Base-by-base conservation (phyloP, 2,888 invertebrate genomes). In the Ophion ventricosus region DNA sequence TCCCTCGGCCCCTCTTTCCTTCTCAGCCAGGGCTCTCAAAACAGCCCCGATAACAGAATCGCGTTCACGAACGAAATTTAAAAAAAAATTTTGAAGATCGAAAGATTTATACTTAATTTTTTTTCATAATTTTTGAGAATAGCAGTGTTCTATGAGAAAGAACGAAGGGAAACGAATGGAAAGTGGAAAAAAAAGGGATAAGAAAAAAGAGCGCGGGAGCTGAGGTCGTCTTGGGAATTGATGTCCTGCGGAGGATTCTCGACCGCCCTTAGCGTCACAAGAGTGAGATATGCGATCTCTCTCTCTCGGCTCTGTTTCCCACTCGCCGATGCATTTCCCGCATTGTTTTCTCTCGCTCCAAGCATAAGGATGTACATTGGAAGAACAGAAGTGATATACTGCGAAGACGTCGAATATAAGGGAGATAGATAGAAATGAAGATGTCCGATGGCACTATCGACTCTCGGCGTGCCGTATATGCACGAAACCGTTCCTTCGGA, bases 101-200 rank as follows among this genome's bases (percentile, higher is more conserved):
- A 49, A 14, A 77, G 84, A 84, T 85, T 85, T 78, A 78, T 84
- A 84, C 83, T 86, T 85, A 76, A 86, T 84, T 86, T 87, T 86
- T 87, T 82, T 74, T 63, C 83, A 61, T 43, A 26, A 56, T 63
- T 75, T 73, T 59, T 8, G 66, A 20, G 57, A 43, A 29, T 76
- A 57, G 17, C 1, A 43, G 49, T 20, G 43, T 49, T 25, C n/a
- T 67, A 74, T 56, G 57, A 23, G 43, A 57, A 29, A 43, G 70
- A 77, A 49, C 74, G 5, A 11, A 35, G 7, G 26, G 25, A 69
- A 26, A 25, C 3, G 25, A 25, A 10, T 40, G 26, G 43, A 29
- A 40, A 59, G 49, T 69, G 64, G 54, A 74, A 25, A 64, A 40
- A 11, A 56, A 61, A n/a, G 54, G 49, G 75, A 75, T 63, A 49